Conservation (phyloP, 2,888 invertebrate species). For the Graphium colonna region DNA sequence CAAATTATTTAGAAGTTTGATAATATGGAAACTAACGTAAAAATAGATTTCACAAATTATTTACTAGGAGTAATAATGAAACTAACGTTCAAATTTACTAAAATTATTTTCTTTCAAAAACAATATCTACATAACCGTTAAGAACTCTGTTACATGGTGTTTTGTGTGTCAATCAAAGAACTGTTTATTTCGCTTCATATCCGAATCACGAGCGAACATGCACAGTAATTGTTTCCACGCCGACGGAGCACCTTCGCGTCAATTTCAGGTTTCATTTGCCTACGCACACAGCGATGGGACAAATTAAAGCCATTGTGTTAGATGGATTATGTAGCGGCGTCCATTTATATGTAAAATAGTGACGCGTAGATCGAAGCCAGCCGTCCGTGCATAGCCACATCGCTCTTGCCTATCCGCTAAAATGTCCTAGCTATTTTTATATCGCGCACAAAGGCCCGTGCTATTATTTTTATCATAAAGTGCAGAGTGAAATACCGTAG, state of each 20-base stretch:
- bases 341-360: constrained; percentile 79
- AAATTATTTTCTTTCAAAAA: too few relatives aligned
- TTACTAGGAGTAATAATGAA: too few relatives aligned
- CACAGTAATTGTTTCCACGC: constrained; percentile 18
- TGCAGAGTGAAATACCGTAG: not conserved
- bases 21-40: too few relatives aligned
- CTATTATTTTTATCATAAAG: not conserved
- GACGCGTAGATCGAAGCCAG: constrained; percentile 63
- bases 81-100: too few relatives aligned
- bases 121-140: too few relatives aligned
- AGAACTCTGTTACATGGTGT: too few relatives aligned
- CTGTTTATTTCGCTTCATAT: not conserved
- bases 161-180: not conserved
- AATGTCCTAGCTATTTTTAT: constrained; percentile 34
- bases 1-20: too few relatives aligned
- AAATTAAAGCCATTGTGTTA: constrained; percentile 77
- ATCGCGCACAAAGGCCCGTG: constrained; percentile 11
- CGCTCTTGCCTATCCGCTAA: constrained; percentile 43
- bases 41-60: too few relatives aligned
- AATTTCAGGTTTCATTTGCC: constrained; percentile 60
- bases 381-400: constrained; percentile 46
- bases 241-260: constrained; percentile 32
- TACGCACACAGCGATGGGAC: constrained; percentile 59
- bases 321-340: constrained; percentile 70
- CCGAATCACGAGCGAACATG: not conserved